These are phyloP conservation scores for Mus pahari DNA, from an alignment of 2,113 vertebrate genomes.

Conservation along the genomic window DNA sequence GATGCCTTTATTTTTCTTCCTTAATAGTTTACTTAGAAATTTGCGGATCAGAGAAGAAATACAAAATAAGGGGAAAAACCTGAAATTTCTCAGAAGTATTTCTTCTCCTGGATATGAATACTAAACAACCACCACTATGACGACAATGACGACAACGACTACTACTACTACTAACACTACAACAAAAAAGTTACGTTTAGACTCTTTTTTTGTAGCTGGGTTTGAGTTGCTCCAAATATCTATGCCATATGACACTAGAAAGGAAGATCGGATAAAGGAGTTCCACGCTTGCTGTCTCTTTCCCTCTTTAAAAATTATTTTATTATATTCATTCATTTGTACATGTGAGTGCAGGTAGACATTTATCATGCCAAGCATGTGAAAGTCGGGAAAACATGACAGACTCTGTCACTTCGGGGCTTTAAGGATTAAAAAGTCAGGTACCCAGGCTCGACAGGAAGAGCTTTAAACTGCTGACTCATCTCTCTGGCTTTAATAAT, in stretches of 20 bases:
- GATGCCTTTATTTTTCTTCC: constrained; percentile 3
- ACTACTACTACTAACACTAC: too few relatives aligned
- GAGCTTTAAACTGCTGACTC: background rate
- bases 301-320: background rate
- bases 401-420: background rate
- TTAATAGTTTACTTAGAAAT: background rate
- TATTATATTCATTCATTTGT: background rate
- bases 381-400: background rate
- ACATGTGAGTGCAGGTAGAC: background rate
- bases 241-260: background rate
- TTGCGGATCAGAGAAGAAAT: background rate
- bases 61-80: background rate
- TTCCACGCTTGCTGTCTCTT: background rate
- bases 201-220: background rate
- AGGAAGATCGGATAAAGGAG: background rate
- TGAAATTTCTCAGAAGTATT: background rate
- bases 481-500: background rate
- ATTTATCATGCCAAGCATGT: background rate
- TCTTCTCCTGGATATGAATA: background rate
- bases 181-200: background rate
- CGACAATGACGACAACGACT: too few relatives aligned
- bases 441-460: too few relatives aligned
- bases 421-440: too few relatives aligned
- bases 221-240: background rate
- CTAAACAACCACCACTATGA: background rate